phyloP scores from a whole-genome alignment of 2,113 vertebrate species.

The Leuciscus idus region DNA sequence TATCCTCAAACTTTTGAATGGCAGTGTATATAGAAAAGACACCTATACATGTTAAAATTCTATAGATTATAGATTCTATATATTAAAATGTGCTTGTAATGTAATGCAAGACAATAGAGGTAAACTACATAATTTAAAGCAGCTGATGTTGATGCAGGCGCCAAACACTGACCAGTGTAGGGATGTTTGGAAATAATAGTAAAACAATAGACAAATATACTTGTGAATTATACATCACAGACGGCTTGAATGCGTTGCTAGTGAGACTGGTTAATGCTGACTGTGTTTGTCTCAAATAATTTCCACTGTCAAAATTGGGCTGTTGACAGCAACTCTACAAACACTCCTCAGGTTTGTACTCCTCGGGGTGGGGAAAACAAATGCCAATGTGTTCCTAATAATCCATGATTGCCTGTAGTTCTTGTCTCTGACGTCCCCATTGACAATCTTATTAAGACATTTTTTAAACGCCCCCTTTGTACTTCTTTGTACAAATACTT shows the following conservation, averaged over 20 bases:
- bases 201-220: neutral
- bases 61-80: neutral
- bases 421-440: slow-evolving; percentile 26
- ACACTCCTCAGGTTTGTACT: neutral
- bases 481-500: too few species aligned
- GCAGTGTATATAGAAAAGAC: neutral
- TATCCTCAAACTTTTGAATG: neutral
- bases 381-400: slow-evolving; percentile 33
- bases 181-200: neutral
- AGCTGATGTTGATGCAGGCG: neutral
- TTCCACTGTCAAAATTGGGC: neutral
- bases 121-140: neutral
- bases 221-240: slow-evolving; percentile 16
- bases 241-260: neutral
- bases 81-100: neutral
- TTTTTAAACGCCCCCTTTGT: slow-evolving; percentile 9
- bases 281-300: slow-evolving; percentile 11
- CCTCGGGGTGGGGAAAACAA: slow-evolving; percentile 21
- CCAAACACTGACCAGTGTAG: neutral
- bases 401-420: slow-evolving; percentile 31
- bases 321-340: neutral
- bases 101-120: neutral
- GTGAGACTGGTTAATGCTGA: slow-evolving; percentile 27
- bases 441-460: slow-evolving; percentile 41
- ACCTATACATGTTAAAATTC: neutral